Evolutionary conservation across 2,888 invertebrate genomes (phyloP).

Genomic region (Xestia rhomboidea): DNA sequence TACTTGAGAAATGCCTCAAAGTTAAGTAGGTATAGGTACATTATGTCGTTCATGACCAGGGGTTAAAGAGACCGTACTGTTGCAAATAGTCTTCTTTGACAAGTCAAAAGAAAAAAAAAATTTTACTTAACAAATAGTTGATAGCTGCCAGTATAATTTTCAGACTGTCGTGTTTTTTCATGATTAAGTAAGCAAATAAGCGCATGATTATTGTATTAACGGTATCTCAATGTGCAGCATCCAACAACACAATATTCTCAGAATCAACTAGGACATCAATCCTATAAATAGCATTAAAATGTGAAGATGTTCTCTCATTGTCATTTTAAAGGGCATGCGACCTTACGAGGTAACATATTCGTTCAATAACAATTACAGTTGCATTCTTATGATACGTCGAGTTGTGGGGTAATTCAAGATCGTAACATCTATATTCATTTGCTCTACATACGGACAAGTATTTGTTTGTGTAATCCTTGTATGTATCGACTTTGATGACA

Average conservation of each 20-base stretch:
- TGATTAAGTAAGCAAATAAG: not conserved
- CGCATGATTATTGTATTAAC: conserved; percentile 20
- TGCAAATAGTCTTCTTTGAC: not conserved
- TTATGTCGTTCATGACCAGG: conserved; percentile 6
- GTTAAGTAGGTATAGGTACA: not conserved
- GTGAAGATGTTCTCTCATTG: conserved; percentile 56
- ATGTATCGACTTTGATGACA: conserved; percentile 15
- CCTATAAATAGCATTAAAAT: conserved; percentile 58
- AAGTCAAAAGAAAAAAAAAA: not conserved
- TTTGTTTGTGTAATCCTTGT: conserved; percentile 27
- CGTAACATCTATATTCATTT: conserved; percentile 31
- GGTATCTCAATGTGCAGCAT: conserved; percentile 1
- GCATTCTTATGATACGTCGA: conserved; percentile 36
- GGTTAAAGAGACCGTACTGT: not conserved
- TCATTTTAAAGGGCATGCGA: conserved; percentile 50
- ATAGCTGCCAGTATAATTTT: not conserved
- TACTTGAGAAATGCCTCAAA: conserved; percentile 28
- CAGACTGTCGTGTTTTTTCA: not conserved
- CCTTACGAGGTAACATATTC: conserved; percentile 39
- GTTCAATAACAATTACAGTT: conserved; percentile 41
- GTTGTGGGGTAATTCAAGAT: conserved; percentile 34
- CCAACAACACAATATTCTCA: conserved; percentile 36
- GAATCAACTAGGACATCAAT: conserved; percentile 52
- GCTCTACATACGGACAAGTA: conserved; percentile 32
- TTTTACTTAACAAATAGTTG: not conserved